A percentile compares a stretch with the other conserved stretches of the same genome.
phyloP scores from a whole-genome alignment of 2,888 invertebrate species.

The Parascotia fuliginaria region DNA sequence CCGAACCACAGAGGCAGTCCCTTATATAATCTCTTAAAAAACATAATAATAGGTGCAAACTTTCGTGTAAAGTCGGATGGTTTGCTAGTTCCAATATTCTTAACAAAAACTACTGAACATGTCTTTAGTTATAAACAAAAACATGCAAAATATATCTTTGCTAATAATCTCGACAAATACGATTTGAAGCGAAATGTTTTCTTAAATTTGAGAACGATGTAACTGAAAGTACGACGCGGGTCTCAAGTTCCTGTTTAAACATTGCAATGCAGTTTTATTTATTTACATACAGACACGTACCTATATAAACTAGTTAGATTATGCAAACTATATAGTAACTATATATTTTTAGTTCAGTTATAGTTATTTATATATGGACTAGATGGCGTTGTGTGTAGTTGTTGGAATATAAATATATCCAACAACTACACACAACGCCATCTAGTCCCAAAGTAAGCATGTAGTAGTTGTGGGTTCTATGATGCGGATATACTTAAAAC shows the following conservation, averaged over 20 bases:
- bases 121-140: background rate
- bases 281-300: constrained; percentile 9
- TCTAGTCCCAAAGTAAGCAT: too few relatives aligned
- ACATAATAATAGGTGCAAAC: too few relatives aligned
- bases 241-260: constrained; percentile 33
- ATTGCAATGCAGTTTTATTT: constrained; percentile 41
- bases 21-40: too few relatives aligned
- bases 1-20: too few relatives aligned
- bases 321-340: constrained; percentile 10
- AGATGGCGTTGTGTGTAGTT: too few relatives aligned
- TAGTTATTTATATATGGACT: too few relatives aligned
- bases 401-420: too few relatives aligned
- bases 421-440: too few relatives aligned
- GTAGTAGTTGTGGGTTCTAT: too few relatives aligned
- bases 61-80: too few relatives aligned
- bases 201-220: constrained; percentile 19
- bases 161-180: background rate
- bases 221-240: constrained; percentile 24
- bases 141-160: background rate
- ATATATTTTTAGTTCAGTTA: constrained; percentile 14
- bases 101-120: background rate
- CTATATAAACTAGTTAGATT: too few relatives aligned
- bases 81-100: background rate
- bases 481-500: too few relatives aligned
- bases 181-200: constrained; percentile 13